Evolutionary conservation across 2,113 vertebrate genomes (phyloP).

Genomic region (Rhineura floridana): DNA sequence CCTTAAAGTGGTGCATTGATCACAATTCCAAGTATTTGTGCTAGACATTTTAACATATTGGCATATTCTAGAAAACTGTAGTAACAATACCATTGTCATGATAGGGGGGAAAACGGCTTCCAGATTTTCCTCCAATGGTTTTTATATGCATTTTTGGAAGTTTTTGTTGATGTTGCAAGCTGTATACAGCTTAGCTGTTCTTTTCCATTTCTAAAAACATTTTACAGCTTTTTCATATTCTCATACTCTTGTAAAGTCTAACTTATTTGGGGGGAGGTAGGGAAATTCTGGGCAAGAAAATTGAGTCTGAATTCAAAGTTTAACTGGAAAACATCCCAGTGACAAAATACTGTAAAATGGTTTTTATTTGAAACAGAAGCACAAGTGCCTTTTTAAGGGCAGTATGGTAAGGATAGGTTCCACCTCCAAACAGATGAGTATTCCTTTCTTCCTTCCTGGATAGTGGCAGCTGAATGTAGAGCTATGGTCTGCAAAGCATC

Average conservation of each 20-base stretch:
- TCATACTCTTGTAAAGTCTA: conserved; percentile 74
- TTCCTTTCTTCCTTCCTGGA: conserved; percentile 41
- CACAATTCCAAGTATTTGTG: conserved; percentile 39
- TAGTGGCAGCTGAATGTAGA: conserved; percentile 57
- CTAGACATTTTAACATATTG: conserved; percentile 40
- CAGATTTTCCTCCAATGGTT: conserved; percentile 41
- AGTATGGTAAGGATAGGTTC: conserved; percentile 33
- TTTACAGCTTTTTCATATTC: conserved; percentile 70
- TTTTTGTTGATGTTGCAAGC: conserved; percentile 68
- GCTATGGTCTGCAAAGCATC: conserved; percentile 52
- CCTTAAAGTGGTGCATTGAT: conserved; percentile 17
- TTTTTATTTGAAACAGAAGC: conserved; percentile 73
- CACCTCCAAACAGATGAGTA: conserved; percentile 30
- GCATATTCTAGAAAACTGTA: conserved; percentile 45
- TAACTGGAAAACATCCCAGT: conserved; percentile 37
- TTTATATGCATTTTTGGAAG: conserved; percentile 35
- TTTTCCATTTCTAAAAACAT: conserved; percentile 63
- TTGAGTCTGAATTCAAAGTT: conserved; percentile 61
- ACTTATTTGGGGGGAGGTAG: conserved; percentile 71
- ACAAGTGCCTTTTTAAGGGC: conserved; percentile 81
- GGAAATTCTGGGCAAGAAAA: conserved; percentile 60
- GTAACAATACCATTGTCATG: conserved; percentile 12
- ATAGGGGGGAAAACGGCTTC: conserved; percentile 34
- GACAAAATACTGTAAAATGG: conserved; percentile 30
- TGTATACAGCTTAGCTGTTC: conserved; percentile 53